A percentile compares a stretch with the other conserved stretches of the same genome.
Conservation (phyloP, 2,797 vertebrate species). For the Sebastolobus alascanus region DNA sequence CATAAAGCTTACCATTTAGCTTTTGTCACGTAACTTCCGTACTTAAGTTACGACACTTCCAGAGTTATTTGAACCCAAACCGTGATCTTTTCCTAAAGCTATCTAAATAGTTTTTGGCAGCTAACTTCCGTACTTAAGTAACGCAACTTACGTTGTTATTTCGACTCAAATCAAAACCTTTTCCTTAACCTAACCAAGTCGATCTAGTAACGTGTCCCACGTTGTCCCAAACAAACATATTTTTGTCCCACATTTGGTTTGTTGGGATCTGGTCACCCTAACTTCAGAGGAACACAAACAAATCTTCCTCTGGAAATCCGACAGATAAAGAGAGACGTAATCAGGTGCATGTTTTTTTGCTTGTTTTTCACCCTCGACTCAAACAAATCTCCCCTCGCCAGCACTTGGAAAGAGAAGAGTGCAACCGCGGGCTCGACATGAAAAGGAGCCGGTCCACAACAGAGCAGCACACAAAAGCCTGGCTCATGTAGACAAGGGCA, state of each 20-base stretch:
- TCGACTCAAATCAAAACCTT: no score
- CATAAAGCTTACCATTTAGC: no score
- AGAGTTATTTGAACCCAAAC: no score
- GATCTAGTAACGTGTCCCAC: neutral
- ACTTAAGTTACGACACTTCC: no score
- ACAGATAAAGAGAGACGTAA: slow-evolving; percentile 18
- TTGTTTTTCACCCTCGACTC: slow-evolving; percentile 15
- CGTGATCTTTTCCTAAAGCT: no score
- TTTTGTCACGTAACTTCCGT: no score
- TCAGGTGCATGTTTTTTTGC: neutral
- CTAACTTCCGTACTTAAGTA: no score
- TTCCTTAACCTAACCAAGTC: no score
- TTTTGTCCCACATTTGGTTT: neutral
- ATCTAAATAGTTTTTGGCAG: no score
- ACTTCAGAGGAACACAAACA: slow-evolving; percentile 14
- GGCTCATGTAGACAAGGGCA: slow-evolving; percentile 70
- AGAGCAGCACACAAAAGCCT: slow-evolving; percentile 74
- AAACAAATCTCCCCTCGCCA: slow-evolving; percentile 34
- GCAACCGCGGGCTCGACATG: slow-evolving; percentile 47
- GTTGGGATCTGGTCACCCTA: neutral
- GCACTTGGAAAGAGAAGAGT: slow-evolving; percentile 49
- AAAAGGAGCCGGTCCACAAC: slow-evolving; percentile 66
- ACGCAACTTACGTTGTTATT: no score
- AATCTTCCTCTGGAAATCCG: slow-evolving; percentile 39
- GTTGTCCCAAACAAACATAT: neutral